phyloP scores from a whole-genome alignment of 1,140 invertebrate species.

The Caenorhabditis brenneri region DNA sequence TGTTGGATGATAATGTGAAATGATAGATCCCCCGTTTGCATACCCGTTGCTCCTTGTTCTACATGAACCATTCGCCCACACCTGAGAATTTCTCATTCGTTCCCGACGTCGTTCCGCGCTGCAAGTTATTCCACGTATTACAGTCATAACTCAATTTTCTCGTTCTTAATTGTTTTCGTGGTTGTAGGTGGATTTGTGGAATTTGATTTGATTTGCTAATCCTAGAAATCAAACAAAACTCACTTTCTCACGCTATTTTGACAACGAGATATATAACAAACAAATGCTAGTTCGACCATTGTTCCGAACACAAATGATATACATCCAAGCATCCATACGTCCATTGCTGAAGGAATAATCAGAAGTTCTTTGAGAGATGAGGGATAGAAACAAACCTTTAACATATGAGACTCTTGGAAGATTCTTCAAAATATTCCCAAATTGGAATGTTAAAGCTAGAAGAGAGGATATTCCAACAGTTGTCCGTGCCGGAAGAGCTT shows the following conservation, averaged over 20 bases:
- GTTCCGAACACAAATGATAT: slow-evolving; percentile 70
- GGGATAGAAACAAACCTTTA: slow-evolving; percentile 51
- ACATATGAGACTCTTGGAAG: slow-evolving; percentile 68
- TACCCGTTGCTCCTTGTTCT: slow-evolving; percentile 27
- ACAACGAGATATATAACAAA: slow-evolving; percentile 68
- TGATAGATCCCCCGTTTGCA: slow-evolving; percentile 43
- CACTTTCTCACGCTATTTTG: slow-evolving; percentile 54
- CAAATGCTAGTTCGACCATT: slow-evolving; percentile 69
- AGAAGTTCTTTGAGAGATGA: neutral
- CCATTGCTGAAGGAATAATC: slow-evolving; percentile 58
- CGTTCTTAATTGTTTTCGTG: neutral
- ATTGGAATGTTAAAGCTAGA: slow-evolving; percentile 66
- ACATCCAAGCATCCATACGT: slow-evolving; percentile 70
- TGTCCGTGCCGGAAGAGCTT: slow-evolving; percentile 68
- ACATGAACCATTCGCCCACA: slow-evolving; percentile 51
- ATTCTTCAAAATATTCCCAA: slow-evolving; percentile 70
- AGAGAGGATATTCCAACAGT: slow-evolving; percentile 68
- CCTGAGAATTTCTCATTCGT: slow-evolving; percentile 35
- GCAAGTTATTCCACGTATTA: neutral
- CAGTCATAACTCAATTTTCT: neutral
- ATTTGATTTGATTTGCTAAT: neutral
- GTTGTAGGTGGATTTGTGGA: neutral
- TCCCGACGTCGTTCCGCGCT: slow-evolving; percentile 48
- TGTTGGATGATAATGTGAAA: slow-evolving; percentile 35
- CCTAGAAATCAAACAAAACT: neutral